A percentile compares a stretch with the other conserved stretches of the same genome.
Evolutionary conservation across 2,797 vertebrate species (phyloP).

Genomic region (Eupleurogrammus muticus): DNA sequence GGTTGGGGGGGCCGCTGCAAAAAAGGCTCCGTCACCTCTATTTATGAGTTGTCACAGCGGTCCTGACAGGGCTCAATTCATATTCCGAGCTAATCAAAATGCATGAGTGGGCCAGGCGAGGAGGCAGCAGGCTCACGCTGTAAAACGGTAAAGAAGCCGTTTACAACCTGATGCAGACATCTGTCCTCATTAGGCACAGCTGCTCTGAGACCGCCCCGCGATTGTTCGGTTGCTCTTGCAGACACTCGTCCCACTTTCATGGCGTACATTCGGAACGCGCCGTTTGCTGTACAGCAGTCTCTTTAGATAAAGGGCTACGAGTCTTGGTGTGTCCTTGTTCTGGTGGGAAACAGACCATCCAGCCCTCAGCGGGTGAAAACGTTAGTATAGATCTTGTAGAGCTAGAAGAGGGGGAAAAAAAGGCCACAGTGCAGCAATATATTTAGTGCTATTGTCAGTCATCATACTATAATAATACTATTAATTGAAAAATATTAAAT

Average conservation of each 20-base stretch:
- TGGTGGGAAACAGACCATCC: conserved; percentile 49
- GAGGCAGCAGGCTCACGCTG: conserved; percentile 57
- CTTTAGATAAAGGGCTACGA: conserved; percentile 57
- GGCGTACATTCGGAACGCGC: conserved; percentile 51
- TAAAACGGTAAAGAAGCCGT: conserved; percentile 73
- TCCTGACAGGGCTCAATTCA: conserved; percentile 62
- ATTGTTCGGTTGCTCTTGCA: conserved; percentile 69
- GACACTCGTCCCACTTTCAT: conserved; percentile 66
- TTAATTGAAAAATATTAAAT: neutral
- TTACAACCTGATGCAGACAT: conserved; percentile 76
- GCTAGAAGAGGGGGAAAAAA: neutral
- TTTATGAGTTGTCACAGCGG: conserved; percentile 38
- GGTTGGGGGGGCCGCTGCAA: too few species aligned
- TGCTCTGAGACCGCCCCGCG: conserved; percentile 63
- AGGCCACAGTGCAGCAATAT: neutral
- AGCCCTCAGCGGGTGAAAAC: conserved; percentile 52
- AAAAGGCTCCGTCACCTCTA: too few species aligned
- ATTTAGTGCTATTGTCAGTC: neutral
- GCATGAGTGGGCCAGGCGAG: conserved; percentile 55
- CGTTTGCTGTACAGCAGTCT: conserved; percentile 60
- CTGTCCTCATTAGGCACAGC: conserved; percentile 76
- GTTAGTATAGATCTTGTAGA: conserved; percentile 32
- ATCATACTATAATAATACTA: neutral
- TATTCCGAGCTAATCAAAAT: conserved; percentile 73
- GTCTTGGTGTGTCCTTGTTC: conserved; percentile 40